Base-by-base conservation (phyloP, 2,797 vertebrate genomes). In the Semotilus atromaculatus region DNA sequence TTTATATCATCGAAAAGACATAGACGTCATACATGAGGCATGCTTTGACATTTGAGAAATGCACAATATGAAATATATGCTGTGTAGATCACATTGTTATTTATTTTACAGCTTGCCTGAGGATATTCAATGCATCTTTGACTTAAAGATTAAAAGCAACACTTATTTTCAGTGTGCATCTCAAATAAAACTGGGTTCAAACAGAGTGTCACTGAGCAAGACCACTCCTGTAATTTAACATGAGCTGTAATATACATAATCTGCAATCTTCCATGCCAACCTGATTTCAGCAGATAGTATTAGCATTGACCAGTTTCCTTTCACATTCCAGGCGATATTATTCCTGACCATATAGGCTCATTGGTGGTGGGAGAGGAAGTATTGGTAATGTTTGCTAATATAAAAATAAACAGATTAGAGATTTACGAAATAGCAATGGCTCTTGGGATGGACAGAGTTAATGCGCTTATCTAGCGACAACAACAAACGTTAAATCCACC, bases 11-110 rank as follows among this genome's bases (percentile, higher is more conserved):
- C 43, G 26, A 58, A 80, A 80, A 73, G 60, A 81, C 29, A 4
- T 73, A 64, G 70, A 72, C 8, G 5, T 76, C 68, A 73, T 58
- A 18, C 31, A 40, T 68, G 77, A 84, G 75, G 53, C 86, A 84
- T 55, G 62, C 82, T 76, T 80, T 87, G 86, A 89, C 87, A 88
- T 87, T 87, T 89, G 38, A 82, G 82, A 40, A 80, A 71, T 60
- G 62, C 23, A 31, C 67, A 75, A 51, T 40, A 51, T 67, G 70
- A 86, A 89, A 88, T 86, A 72, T 81, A 68, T 13, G 31, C 68
- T 31, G 45, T 43, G 81, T 48, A 48, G 60, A 29, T 31, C 64
- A 77, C 78, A 43, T 38, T 58, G 53, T 53, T 80, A 85, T 85
- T 83, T 80, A 81, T 85, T 88, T 85, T 76, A 67, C 66, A 78